Base-by-base conservation (phyloP, 2,113 vertebrate species). In the Scomber colias region DNA sequence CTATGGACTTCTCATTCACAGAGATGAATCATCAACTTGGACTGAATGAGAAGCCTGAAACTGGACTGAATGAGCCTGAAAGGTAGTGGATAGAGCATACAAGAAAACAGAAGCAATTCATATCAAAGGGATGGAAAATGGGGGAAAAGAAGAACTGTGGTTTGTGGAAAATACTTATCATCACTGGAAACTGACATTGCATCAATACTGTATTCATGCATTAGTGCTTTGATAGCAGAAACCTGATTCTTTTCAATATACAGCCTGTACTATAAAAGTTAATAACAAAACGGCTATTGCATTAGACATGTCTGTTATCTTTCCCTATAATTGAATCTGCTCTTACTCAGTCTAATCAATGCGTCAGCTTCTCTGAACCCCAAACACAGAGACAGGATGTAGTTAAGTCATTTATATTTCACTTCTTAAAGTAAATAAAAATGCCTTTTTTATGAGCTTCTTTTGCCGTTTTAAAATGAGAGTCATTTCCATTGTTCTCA, bases 401-500 rank as follows among this genome's bases (percentile, higher is more conserved):
- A 54, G 30, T 55, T 7, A 40, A 50, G 48, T 59, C 21, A 61
- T 53, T 72, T 51, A 40, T 49, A 15, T 68, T 64, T 65, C 57
- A 10, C 54, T 24, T 62, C 48, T 31, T 60, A 46, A 65, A 64
- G 49, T 57, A 66, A 76, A 56, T 77, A 79, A 72, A 75, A 74
- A 81, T 56, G 30, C 50, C 15, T 59, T 70, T 68, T 89, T 84
- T 79, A 81, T 79, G 56, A 76, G 59, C 4, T 49, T 40, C 24
- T 17, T 51, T 27, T 44, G 59, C 62, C 66, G 55, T 71, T 83
- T 72, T 57, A 54, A 74, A 72, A 87, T 44, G 14, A 80, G n/a
- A 60, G 19, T 30, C 59, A 21, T 68, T 84, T 68, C 67, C 70
- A 62, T 75, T 60, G 75, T 81, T 77, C 68, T 85, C 59, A 72